Conservation (phyloP, 2,113 vertebrate genomes). For the Bostrychus sinensis region DNA sequence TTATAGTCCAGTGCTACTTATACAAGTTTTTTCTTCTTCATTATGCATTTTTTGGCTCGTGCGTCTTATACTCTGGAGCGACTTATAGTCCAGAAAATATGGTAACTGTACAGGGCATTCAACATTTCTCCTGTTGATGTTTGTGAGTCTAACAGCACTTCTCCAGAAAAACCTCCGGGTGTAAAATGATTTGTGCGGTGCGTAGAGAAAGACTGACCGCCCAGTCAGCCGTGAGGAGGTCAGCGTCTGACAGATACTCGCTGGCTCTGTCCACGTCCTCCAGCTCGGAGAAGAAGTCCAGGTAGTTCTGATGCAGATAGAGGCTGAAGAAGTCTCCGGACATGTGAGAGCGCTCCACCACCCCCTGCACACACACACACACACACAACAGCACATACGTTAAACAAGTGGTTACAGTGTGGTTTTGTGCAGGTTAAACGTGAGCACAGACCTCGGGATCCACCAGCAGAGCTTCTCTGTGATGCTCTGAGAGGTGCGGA, state of each 20-base stretch:
- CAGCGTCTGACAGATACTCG: conserved; percentile 92
- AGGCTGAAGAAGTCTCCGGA: conserved; percentile 90
- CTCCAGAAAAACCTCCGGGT: not conserved
- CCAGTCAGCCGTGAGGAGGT: conserved; percentile 89
- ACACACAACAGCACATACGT: not conserved
- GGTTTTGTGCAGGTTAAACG: not conserved
- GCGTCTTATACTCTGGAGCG: too few species aligned
- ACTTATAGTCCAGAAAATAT: too few species aligned
- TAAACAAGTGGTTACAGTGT: not conserved
- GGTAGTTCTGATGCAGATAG: conserved; percentile 97
- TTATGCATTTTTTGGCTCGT: too few species aligned
- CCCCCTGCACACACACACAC: conserved; percentile 68
- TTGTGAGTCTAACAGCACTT: not conserved
- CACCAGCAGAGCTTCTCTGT: conserved; percentile 63
- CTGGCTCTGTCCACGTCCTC: conserved; percentile 89
- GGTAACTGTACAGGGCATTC: too few species aligned
- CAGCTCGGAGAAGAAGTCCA: conserved; percentile 90
- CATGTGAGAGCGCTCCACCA: conserved; percentile 93
- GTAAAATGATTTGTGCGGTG: not conserved
- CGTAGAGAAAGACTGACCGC: conserved; percentile 79
- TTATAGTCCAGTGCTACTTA: too few species aligned
- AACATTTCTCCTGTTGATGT: too few species aligned
- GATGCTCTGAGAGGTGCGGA: conserved; percentile 71
- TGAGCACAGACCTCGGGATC: conserved; percentile 74
- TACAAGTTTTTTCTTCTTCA: too few species aligned